Base-by-base conservation (phyloP, 2,888 invertebrate genomes). In the Agrotis exclamationis region DNA sequence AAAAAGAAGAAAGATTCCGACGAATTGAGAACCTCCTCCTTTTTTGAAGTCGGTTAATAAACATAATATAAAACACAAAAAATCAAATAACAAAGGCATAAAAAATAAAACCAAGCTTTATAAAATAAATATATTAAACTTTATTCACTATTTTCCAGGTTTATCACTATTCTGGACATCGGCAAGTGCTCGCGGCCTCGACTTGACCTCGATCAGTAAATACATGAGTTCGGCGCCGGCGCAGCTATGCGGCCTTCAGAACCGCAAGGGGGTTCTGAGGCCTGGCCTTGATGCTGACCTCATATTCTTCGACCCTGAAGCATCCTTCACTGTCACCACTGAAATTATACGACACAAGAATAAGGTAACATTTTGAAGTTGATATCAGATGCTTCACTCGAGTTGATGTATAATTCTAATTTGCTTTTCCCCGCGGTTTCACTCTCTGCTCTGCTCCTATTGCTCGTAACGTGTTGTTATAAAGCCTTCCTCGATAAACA, bases 261-360 rank as follows among this genome's bases (percentile, higher is more conserved):
- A 95, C 20, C 91, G 93, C 3, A 98, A 98, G 89, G 97, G 98
- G 0, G 94, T 96, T 70, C 91, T 98, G 44, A 93, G 94, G 59
- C 93, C 94, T 7, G 97, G 97, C 7, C 96, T 96, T 64, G 98
- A 98, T 86, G 98, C 98, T 0, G 98, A 98, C 88, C 96, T 98
- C 58, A 97, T 98, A 63, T 96, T 97, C 78, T 98, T 98, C 96
- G 96, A 97, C 89, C 97, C 98, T 1, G 96, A 97, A 5, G 96
- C 96, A 58, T 93, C 94, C 39, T 97, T 97, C 84, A 90, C 91
- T 54, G 97, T 98, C 13, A 93, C 94, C 16, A 88, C 96, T 63
- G 96, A 96, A n/a, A 96, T 95, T 39, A 97, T 98, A 78, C 93
- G 96, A n/a, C 97, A 97, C 84, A 97, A 97, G 82, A 97, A 98